phyloP scores from a whole-genome alignment of 1,140 invertebrate genomes.

The Drosophila insularis region DNA sequence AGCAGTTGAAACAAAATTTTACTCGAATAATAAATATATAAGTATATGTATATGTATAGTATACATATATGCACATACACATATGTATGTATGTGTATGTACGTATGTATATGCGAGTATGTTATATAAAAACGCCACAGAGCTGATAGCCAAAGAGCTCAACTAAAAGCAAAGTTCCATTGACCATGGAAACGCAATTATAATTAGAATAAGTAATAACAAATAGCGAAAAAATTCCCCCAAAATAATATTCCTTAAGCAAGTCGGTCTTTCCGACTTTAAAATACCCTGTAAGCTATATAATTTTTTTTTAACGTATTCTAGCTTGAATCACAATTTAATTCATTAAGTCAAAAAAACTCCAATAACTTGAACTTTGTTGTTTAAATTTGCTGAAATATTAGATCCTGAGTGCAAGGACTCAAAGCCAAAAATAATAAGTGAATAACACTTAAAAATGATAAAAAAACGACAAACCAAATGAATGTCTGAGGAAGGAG shows the following conservation, averaged over 20 bases:
- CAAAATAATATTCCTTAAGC: neutral
- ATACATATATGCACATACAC: constrained; percentile 12
- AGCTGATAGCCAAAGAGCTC: neutral
- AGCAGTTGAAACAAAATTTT: constrained; percentile 10
- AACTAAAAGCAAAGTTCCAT: constrained; percentile 5
- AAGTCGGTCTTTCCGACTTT: neutral
- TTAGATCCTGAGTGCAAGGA: too few species aligned
- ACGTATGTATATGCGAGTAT: neutral
- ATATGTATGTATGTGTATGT: constrained; percentile 10
- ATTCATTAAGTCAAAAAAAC: too few species aligned
- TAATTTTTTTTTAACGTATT: too few species aligned
- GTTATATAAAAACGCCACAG: neutral
- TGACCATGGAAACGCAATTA: constrained; percentile 39
- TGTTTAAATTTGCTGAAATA: too few species aligned
- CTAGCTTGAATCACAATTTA: too few species aligned
- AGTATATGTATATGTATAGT: neutral
- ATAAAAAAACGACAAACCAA: too few species aligned
- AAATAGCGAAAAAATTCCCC: neutral
- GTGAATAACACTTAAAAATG: too few species aligned
- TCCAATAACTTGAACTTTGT: too few species aligned
- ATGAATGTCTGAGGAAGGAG: too few species aligned
- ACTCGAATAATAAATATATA: constrained; percentile 11
- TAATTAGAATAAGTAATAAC: constrained; percentile 26
- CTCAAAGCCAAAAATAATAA: too few species aligned
- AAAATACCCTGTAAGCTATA: neutral